Base-by-base conservation (phyloP, 1,140 invertebrate species). In the Bombus haemorrhoidalis region DNA sequence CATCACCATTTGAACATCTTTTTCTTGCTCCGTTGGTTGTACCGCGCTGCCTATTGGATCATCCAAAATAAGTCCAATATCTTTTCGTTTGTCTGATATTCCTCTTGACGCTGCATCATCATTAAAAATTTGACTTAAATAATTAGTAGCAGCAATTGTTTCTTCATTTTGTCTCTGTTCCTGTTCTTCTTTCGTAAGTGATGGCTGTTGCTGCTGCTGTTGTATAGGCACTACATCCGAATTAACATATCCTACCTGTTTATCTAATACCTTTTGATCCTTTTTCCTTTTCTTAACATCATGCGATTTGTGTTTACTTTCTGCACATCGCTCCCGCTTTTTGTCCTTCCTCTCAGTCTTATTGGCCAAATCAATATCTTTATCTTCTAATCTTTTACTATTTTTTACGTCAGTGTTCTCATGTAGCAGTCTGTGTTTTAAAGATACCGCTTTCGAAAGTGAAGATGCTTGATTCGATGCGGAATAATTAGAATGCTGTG, bases 41-140 rank as follows among this genome's bases (percentile, higher is more conserved):
- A 92, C 77, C 12, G 88, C 69, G 3, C 69, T 90, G 13, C 47
- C 64, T 69, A 90, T 75, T 47, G 53, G 68, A 25, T 93, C 92
- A 39, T 93, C 93, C 12, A 83, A 69, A 41, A 93, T 79, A 12
- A 81, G 82, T 13, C 90, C 87, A 1, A 81, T 13, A n/a, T 93
- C 91, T 83, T 93, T 92, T 32, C 90, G 80, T 78, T 92, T 93
- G 9, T 91, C 88, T 39, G 84, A 43, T 89, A 88, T 69, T 37
- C 80, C 74, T 39, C 84, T 89, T 43, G 78, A 41, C 28, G 81
- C 76, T 6, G 82, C 86, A 80, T 94, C 93, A 12, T 95, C 94
- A 32, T 95, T 94, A 87, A 96, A 93, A 88, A 95, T 91, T 93
- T 95, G 94, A 95, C 95, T 95, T 91, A 96, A 82, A 92, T 94